Conservation (phyloP, 2,888 invertebrate species). For the Fabriciana adippe region DNA sequence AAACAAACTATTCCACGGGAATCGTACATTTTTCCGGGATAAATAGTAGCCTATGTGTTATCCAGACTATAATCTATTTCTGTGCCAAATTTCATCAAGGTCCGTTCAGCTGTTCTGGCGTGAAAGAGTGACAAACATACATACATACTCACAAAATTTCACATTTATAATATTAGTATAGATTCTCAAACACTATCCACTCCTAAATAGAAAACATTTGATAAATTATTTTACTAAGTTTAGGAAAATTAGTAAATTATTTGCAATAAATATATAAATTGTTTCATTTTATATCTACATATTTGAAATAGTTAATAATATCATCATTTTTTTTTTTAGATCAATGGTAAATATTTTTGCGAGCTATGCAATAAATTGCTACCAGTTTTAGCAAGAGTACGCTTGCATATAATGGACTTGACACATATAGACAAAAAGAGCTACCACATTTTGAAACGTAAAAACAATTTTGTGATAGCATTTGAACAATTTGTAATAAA, state of each 20-base stretch:
- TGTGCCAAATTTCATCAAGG: too few species aligned
- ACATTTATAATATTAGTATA: too few species aligned
- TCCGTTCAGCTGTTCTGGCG: too few species aligned
- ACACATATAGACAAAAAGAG: conserved; percentile 51
- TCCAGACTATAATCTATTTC: too few species aligned
- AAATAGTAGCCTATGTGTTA: too few species aligned
- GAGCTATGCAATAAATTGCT: conserved; percentile 58
- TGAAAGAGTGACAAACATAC: too few species aligned
- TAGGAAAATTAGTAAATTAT: not conserved
- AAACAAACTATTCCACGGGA: too few species aligned
- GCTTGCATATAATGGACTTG: conserved; percentile 53
- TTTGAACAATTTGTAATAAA: conserved; percentile 51
- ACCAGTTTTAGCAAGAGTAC: conserved; percentile 51
- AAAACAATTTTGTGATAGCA: conserved; percentile 46
- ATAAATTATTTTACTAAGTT: not conserved
- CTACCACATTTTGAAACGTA: conserved; percentile 41
- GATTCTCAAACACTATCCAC: too few species aligned
- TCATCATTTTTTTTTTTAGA: conserved; percentile 47
- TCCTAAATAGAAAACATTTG: not conserved
- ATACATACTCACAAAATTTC: too few species aligned
- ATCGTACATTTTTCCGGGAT: too few species aligned
- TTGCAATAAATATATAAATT: not conserved
- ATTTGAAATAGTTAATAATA: too few species aligned
- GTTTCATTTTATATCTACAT: too few species aligned
- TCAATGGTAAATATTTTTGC: conserved; percentile 62